Base-by-base conservation (phyloP, 2,888 invertebrate species). In the Ornithoptera alexandrae region DNA sequence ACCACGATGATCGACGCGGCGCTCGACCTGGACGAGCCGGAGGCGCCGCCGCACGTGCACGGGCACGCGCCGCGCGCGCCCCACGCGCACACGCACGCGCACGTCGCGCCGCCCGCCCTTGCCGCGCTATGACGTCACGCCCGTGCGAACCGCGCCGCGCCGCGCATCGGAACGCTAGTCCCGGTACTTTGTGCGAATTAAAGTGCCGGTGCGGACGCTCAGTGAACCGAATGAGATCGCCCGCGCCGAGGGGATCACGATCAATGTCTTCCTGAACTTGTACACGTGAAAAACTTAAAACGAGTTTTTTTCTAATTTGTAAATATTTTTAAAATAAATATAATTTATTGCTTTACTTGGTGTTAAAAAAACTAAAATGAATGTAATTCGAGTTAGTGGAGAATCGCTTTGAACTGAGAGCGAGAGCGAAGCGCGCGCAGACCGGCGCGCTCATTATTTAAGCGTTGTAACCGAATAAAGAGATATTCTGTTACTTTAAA, bases 1-100 rank as follows among this genome's bases (percentile, higher is more conserved):
- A 97, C 97, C 71, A 97, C 97, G 66, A 97, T 97, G 97, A 97
- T 97, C 81, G 97, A 97, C 88, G 97, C 97, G 69, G 97, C 97
- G 70, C 93, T 97, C 75, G 97, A 97, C 93, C 94, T 97, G 81
- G 97, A 97, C 90, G 97, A 97, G 77, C 92, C 97, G 76, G 97
- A 97, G 79, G 82, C 85, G 81, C 85, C 87, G 78, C 79, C 81
- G 73, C 85, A 79, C 77, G 78, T 78, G 76, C 69, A 75, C 30
- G 64, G 62, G 22, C 68, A 60, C 62, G 69, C 67, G 62, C 63
- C 63, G 69, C 71, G 68, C 69, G 69, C 71, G 72, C 67, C 62
- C 65, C 74, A 56, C 74, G 62, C 81, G 73, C 85, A 75, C 30
- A 62, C 74, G 62, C 67, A 60, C 62, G 70, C 64, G 22, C 68